phyloP scores from a whole-genome alignment of 2,797 vertebrate species.

The Falco novaeseelandiae region DNA sequence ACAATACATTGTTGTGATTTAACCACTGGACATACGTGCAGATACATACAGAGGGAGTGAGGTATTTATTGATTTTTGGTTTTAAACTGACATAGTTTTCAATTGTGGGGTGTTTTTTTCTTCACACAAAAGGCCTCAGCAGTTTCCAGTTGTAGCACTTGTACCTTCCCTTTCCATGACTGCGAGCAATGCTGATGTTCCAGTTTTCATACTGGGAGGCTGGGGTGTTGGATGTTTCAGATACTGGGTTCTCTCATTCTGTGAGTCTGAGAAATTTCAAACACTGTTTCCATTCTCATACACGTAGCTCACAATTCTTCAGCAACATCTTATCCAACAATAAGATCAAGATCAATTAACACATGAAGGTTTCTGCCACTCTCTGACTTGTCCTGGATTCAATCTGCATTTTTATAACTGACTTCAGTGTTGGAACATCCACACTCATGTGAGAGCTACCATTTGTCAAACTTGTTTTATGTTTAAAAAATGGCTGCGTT shows the following conservation, averaged over 20 bases:
- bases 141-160: neutral
- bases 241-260: neutral
- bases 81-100: neutral
- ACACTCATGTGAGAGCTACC: neutral
- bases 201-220: neutral
- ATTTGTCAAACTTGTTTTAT: neutral
- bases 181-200: neutral
- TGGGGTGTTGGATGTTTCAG: neutral
- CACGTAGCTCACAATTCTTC: neutral
- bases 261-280: neutral
- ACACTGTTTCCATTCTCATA: neutral
- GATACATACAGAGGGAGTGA: neutral
- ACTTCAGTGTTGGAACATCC: neutral
- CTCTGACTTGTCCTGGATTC: neutral
- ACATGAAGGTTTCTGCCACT: neutral
- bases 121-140: neutral
- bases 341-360: neutral
- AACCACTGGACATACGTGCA: neutral
- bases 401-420: neutral
- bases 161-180: neutral
- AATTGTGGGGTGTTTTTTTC: fast-evolving
- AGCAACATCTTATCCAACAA: neutral
- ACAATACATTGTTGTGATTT: neutral
- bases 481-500: neutral
- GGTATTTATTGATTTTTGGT: neutral